Base-by-base conservation (phyloP, 2,888 invertebrate species). In the Hyles lineata region DNA sequence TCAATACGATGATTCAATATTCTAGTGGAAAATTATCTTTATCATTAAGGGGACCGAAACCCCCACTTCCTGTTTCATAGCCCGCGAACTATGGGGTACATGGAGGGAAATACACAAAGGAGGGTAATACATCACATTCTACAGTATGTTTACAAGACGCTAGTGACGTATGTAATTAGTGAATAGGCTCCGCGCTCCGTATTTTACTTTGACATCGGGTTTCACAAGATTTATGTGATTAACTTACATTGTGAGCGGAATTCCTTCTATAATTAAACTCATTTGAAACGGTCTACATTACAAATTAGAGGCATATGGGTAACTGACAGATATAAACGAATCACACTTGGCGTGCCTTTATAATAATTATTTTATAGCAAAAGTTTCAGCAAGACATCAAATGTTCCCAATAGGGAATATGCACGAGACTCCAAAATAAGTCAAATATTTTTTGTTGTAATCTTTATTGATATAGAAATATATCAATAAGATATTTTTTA, bases 161-260 rank as follows among this genome's bases (percentile, higher is more conserved):
- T 21, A 15, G 43, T 50, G 67, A 67, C 43, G 67, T 67, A 67
- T 50, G 67, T 67, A 67, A 67, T 67, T 50, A 67, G 67, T 67
- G 67, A 50, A 43, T 67, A 50, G 67, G 67, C 67, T 50, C 43
- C 67, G 43, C 62, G 15, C 67, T 67, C 67, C 67, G 67, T 67
- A 67, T 67, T 67, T 67, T 67, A 67, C 67, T 67, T 67, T 67
- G 67, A 50, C 67, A 67, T 67, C 67, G 67, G 67, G 50, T 50
- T 67, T 67, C 50, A 23, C 23, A 17, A 50, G 67, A 67, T 67
- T 67, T 50, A 67, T 67, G 67, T 50, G 67, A 67, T 67, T 67
- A 67, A 67, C 67, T 67, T 67, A 67, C 67, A 67, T 67, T 67
- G 50, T 67, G 63, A 43, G 67, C 50, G 67, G 43, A 67, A 43